These are phyloP conservation scores for Oryzias javanicus DNA, from an alignment of 2,113 vertebrate species.

Conservation along the genomic window DNA sequence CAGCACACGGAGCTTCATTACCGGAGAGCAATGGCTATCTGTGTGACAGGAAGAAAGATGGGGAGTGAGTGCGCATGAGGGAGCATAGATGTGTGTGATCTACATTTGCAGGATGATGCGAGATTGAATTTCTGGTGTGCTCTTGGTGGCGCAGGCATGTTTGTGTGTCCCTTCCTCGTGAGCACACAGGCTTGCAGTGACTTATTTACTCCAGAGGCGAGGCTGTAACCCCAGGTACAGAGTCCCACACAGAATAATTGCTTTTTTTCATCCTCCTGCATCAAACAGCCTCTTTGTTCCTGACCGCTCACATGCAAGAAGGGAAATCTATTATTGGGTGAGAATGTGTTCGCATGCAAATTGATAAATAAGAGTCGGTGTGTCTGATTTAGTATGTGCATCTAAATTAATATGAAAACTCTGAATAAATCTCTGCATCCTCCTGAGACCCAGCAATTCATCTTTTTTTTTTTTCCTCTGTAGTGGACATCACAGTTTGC, in stretches of 20 bases:
- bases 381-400: constrained; percentile 23
- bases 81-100: constrained; percentile 39
- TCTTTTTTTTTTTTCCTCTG: neutral
- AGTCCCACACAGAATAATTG: constrained; percentile 69
- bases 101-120: constrained; percentile 48
- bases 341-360: constrained; percentile 51
- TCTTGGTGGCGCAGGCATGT: constrained; percentile 22
- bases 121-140: constrained; percentile 61
- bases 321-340: constrained; percentile 62
- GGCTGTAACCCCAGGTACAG: constrained; percentile 66
- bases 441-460: neutral
- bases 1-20: constrained; percentile 67
- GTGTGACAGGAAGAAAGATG: constrained; percentile 54
- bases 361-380: constrained; percentile 52
- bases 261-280: constrained; percentile 57
- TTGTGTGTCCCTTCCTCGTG: constrained; percentile 30
- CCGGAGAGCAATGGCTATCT: constrained; percentile 44
- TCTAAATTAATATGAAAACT: constrained; percentile 23
- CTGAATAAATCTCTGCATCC: constrained; percentile 7
- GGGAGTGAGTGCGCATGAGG: constrained; percentile 17
- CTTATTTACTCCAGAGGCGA: constrained; percentile 74
- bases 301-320: constrained; percentile 61
- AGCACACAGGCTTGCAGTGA: constrained; percentile 55
- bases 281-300: constrained; percentile 61
- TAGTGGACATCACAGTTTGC: no score